Evolutionary conservation across 2,113 vertebrate genomes (phyloP).

Genomic region (Amblyopsis rosae): DNA sequence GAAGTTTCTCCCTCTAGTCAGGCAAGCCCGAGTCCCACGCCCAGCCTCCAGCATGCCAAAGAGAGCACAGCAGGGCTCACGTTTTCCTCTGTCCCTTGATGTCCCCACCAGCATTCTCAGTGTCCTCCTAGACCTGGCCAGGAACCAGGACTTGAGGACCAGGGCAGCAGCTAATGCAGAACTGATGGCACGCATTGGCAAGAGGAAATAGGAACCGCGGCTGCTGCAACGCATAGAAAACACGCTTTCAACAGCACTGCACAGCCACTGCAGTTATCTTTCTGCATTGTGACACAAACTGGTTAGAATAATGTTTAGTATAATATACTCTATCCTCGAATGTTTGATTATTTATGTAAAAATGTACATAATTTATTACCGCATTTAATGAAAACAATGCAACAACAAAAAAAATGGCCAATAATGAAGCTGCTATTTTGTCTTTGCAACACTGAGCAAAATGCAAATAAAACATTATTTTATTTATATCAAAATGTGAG

Average conservation of each 20-base stretch:
- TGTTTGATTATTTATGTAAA: conserved; percentile 40
- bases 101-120: conserved; percentile 83
- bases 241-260: conserved; percentile 9
- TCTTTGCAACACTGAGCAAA: conserved; percentile 23
- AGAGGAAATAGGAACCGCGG: conserved; percentile 67
- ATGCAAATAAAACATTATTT: not conserved
- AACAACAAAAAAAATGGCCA: conserved; percentile 17
- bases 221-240: not conserved
- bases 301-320: conserved; percentile 37
- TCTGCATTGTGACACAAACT: conserved; percentile 21
- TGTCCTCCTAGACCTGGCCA: conserved; percentile 81
- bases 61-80: conserved; percentile 72
- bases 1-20: conserved; percentile 35
- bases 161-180: conserved; percentile 82
- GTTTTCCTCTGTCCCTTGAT: conserved; percentile 79
- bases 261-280: conserved; percentile 8
- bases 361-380: not conserved
- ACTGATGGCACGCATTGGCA: conserved; percentile 83
- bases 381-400: conserved; percentile 5
- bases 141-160: conserved; percentile 82
- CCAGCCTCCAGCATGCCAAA: conserved; percentile 57
- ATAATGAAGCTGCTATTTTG: conserved; percentile 49
- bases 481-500: conserved; percentile 2
- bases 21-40: conserved; percentile 33
- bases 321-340: conserved; percentile 40